These are phyloP conservation scores for Archilochus colubris DNA, from an alignment of 2,113 vertebrate species.

Conservation along the genomic window DNA sequence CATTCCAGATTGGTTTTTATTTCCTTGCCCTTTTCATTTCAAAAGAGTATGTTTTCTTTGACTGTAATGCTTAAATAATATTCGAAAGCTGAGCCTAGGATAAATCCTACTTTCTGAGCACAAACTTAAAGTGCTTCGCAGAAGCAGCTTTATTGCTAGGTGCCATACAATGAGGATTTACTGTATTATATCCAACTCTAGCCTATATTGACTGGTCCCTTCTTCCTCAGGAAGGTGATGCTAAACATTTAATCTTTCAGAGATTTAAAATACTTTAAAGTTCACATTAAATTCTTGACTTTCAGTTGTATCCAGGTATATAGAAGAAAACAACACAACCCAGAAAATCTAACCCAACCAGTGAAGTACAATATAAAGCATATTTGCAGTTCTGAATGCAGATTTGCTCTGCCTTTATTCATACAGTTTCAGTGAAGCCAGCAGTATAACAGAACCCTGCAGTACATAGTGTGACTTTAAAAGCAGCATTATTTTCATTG, in stretches of 20 bases:
- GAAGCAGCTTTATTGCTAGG: neutral
- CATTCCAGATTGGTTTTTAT: neutral
- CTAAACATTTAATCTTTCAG: neutral
- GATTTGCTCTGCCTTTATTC: neutral
- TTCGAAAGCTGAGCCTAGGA: conserved; percentile 3
- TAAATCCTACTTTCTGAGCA: neutral
- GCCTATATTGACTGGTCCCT: neutral
- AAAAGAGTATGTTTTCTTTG: conserved; percentile 25
- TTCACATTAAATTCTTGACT: neutral
- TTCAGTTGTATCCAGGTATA: neutral
- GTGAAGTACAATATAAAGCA: neutral
- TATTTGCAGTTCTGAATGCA: neutral
- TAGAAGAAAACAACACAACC: neutral
- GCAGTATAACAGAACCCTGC: neutral
- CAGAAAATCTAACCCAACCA: neutral
- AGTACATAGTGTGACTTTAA: neutral
- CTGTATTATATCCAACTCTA: neutral
- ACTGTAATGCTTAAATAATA: neutral
- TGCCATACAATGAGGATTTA: neutral
- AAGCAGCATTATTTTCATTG: neutral
- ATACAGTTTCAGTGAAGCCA: neutral
- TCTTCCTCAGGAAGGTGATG: neutral
- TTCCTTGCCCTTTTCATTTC: conserved; percentile 1
- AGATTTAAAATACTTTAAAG: neutral
- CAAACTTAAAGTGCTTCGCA: neutral